Base-by-base conservation (phyloP, 2,113 vertebrate species). In the Phyllostomus hastatus region DNA sequence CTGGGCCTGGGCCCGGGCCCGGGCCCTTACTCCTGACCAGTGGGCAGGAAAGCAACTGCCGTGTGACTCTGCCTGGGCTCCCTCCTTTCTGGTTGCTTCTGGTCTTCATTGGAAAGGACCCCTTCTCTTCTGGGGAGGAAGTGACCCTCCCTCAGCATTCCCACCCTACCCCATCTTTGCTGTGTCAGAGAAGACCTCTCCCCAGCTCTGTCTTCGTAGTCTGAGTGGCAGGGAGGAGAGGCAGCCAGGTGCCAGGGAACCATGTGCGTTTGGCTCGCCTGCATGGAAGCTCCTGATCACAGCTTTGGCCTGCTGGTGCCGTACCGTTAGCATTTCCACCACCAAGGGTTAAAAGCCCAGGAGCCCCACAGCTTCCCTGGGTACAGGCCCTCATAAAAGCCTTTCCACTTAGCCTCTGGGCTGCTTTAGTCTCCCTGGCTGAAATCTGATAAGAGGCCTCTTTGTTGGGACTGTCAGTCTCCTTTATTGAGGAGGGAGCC, bases 401-500 rank as follows among this genome's bases (percentile, higher is more conserved):
- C 90, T 94, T 94, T 87, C 69, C 28, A 15, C 61, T 52, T 90
- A 69, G 95, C 98, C 88, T 85, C 67, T 7, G 7, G 72, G 94
- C 95, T 59, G 94, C 95, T 81, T 95, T 54, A 0, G 20, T 61
- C 94, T 95, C 98, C 97, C 98, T 97, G 97, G 97, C 98, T 97
- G 98, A 98, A 98, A 99, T 98, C 98, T 98, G 99, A 99, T 99
- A 98, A 98, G 98, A 97, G 69, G 61, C 98, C 96, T 97, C 98
- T 96, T 98, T 98, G 97, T 97, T 97, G 91, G 52, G 95, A 98
- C 98, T 97, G 97, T 98, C 98, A 98, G 95, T 95, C 97, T 97
- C 78, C 4, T 95, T 97, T 97, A 95, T 50, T 89, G 96, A 95
- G 81, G 91, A 98, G 97, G 97, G 97, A 95, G 97, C 97, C 95